These are phyloP conservation scores for Neosalanx taihuensis DNA, from an alignment of 2,797 vertebrate genomes.

Conservation along the genomic window DNA sequence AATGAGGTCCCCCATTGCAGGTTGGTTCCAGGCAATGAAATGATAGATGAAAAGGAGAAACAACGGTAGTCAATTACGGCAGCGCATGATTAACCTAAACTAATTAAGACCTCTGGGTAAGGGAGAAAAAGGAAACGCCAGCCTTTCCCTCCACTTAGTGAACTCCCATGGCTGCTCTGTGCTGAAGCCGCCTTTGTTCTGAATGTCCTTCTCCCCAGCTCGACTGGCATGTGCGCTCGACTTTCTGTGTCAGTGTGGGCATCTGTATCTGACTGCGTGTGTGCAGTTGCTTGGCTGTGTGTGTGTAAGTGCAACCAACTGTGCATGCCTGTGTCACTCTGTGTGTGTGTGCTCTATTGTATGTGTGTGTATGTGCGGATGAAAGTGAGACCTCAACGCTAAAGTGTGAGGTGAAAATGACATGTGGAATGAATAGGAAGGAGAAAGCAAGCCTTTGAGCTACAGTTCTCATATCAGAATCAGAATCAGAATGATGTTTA, in stretches of 20 bases:
- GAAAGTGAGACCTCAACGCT: not conserved
- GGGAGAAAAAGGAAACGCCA: conserved; percentile 64
- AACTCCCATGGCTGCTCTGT: conserved; percentile 63
- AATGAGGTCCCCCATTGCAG: conserved; percentile 57
- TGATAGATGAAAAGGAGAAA: conserved; percentile 74
- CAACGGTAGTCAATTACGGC: conserved; percentile 72
- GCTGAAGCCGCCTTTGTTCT: conserved; percentile 64
- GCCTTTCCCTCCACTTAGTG: conserved; percentile 51
- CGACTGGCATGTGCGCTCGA: conserved; percentile 33
- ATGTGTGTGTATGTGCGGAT: not conserved
- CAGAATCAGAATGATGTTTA: no score
- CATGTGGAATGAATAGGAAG: not conserved
- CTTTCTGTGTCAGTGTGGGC: not conserved
- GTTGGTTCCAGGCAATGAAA: conserved; percentile 67
- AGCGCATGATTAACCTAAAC: conserved; percentile 76
- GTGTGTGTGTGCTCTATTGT: no score
- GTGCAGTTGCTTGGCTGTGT: not conserved
- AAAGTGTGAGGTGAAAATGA: not conserved
- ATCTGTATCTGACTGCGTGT: not conserved
- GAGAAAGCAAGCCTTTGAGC: not conserved
- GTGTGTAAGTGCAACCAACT: not conserved
- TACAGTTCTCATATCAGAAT: not conserved
- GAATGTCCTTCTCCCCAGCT: conserved; percentile 52
- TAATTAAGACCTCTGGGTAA: conserved; percentile 82
- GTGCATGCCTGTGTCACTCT: no score